Percentiles rank a stretch among this genome's conserved stretches.
These are phyloP conservation scores for Aricia agestis DNA, from an alignment of 1,140 invertebrate genomes.

Conservation along the genomic window DNA sequence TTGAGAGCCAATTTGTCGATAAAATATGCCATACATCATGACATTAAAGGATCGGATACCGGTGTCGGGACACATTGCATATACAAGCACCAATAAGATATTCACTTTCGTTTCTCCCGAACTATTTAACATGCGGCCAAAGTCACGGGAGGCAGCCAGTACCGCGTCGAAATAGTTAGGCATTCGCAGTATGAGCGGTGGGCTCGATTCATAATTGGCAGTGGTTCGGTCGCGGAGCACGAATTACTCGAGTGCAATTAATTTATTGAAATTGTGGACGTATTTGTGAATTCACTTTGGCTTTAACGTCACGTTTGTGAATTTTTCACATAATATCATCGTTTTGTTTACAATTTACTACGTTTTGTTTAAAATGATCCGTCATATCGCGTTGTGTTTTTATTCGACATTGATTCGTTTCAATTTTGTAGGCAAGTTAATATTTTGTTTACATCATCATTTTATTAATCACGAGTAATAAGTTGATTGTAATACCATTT, in stretches of 20 bases:
- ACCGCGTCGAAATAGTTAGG: background rate
- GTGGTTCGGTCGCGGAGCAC: constrained; percentile 19
- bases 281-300: constrained; percentile 14
- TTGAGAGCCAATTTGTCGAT: too few species aligned
- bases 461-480: too few species aligned
- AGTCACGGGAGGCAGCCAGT: background rate
- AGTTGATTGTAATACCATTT: too few species aligned
- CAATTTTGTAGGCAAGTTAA: too few species aligned
- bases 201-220: constrained; percentile 32
- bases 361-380: too few species aligned
- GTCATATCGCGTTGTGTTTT: background rate
- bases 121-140: background rate
- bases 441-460: too few species aligned
- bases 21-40: too few species aligned
- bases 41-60: too few species aligned
- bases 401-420: background rate
- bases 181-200: constrained; percentile 17
- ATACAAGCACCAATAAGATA: background rate
- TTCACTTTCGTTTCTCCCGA: background rate
- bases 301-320: background rate
- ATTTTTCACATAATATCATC: background rate
- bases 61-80: too few species aligned
- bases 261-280: constrained; percentile 25
- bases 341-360: background rate
- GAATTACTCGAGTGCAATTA: constrained; percentile 25